Evolutionary conservation across 2,888 invertebrate species (phyloP), one percentile per base, ranked within the genome.

Genomic region (Rhagium mordax): DNA sequence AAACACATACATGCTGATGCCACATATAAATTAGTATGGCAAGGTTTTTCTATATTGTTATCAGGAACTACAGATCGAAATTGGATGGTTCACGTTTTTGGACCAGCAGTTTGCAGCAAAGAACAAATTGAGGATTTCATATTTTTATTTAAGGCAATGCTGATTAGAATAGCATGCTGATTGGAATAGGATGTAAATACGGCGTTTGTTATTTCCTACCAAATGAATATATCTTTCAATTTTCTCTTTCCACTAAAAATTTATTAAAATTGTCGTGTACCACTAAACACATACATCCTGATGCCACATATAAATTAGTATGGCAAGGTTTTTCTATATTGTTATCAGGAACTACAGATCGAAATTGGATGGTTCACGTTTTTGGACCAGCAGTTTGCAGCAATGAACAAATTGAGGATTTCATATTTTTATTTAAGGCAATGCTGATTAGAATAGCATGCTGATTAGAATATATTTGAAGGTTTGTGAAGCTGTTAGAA

Each of bases 291-390:
- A 18, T 73, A 21, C 80, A 82, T 68, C 78, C 78, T 62, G 81
- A 81, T 78, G 75, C 79, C 41, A 81, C 79, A 29, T 78, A 77
- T 67, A 81, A 81, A 57, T 71, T 80, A 47, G 72, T 81, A 16
- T 81, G 79, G 80, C 79, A 82, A 57, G 81, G 79, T 51, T 81
- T 81, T 59, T 78, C 81, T 16, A 74, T 80, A 24, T 57, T 81
- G 7, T 67, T 81, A 48, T 68, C 76, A 64, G 79, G 79, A 66
- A 80, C 70, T 69, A 81, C 81, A 49, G 81, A 81, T 61, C 72
- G 71, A 68, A 72, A 75, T 64, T 68, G 66, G 62, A 16, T 68
- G 41, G 81, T 81, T 71, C 78, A 79, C 72, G 73, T 77, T 20
- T 70, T 80, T 61, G 61, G 74, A 24, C 60, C 81, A 48, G 76